Percentiles rank a stretch among this genome's conserved stretches.
phyloP scores from a whole-genome alignment of 2,113 vertebrate species.

The Heterochromis multidens region DNA sequence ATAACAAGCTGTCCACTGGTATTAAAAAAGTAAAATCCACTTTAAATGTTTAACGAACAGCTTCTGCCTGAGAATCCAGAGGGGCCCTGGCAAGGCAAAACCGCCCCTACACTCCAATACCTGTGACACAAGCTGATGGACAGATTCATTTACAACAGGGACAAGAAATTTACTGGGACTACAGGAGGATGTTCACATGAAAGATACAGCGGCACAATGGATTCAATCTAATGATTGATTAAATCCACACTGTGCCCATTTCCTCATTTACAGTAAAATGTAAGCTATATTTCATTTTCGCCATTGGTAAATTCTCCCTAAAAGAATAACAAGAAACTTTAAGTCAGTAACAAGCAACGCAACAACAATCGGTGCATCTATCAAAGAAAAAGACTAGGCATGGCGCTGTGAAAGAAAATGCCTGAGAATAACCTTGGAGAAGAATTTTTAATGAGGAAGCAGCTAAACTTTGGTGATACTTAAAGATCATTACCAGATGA shows the following conservation, averaged over 20 bases:
- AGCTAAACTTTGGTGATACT: conserved; percentile 31
- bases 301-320: conserved; percentile 4
- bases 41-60: conserved; percentile 26
- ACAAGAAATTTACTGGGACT: conserved; percentile 58
- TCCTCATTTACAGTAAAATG: conserved; percentile 73
- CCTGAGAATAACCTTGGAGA: conserved; percentile 52
- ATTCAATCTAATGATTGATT: conserved; percentile 61
- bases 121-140: conserved; percentile 61
- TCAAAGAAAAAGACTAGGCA: conserved; percentile 33
- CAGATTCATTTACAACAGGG: conserved; percentile 70
- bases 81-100: not conserved
- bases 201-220: conserved; percentile 47
- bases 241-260: conserved; percentile 57
- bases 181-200: conserved; percentile 59
- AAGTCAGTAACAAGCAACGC: conserved; percentile 5
- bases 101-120: conserved; percentile 17
- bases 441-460: conserved; percentile 40
- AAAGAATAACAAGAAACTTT: not conserved
- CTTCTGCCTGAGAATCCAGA: conserved; percentile 26
- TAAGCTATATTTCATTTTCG: conserved; percentile 61
- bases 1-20: not conserved
- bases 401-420: conserved; percentile 12
- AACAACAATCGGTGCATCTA: conserved; percentile 28
- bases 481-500: conserved; percentile 49
- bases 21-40: conserved; percentile 29